Conservation (phyloP, 2,113 vertebrate species). For the Pheucticus melanocephalus region DNA sequence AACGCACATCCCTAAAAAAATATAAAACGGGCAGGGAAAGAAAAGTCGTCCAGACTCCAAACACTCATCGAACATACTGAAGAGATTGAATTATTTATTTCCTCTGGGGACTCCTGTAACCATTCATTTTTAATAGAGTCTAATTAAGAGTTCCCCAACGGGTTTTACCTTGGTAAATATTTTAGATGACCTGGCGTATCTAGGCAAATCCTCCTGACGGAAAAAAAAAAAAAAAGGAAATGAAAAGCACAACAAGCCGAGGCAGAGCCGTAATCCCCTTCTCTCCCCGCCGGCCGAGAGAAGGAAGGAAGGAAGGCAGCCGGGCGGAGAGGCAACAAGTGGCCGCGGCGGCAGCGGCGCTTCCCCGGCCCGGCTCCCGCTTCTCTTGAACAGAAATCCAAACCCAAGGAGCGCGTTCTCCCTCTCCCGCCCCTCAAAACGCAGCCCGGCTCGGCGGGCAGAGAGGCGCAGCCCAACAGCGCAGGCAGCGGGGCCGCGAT, state of each 20-base stretch:
- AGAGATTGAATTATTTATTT: conserved; percentile 30
- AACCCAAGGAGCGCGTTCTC: accelerated
- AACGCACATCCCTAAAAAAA: neutral
- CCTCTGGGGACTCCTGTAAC: neutral
- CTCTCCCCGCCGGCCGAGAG: neutral
- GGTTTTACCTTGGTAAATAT: conserved; percentile 23
- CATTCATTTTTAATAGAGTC: conserved; percentile 37
- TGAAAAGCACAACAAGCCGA: neutral
- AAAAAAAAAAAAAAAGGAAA: neutral
- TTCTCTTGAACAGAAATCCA: neutral
- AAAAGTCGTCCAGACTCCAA: neutral
- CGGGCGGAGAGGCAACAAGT: conserved; percentile 29
- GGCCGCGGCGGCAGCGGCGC: neutral
- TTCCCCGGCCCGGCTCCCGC: accelerated
- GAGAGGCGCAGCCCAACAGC: neutral
- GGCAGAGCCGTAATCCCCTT: neutral
- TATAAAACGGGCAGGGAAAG: accelerated
- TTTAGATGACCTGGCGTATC: neutral
- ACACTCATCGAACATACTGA: neutral
- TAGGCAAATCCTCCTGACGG: neutral
- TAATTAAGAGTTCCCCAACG: conserved; percentile 14
- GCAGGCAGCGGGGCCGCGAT: no score
- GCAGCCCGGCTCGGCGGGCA: accelerated
- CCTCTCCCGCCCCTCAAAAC: neutral
- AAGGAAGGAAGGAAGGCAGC: no score